Evolutionary conservation across 2,113 vertebrate genomes (phyloP).

Genomic region (Eulacestoma nigropectus): DNA sequence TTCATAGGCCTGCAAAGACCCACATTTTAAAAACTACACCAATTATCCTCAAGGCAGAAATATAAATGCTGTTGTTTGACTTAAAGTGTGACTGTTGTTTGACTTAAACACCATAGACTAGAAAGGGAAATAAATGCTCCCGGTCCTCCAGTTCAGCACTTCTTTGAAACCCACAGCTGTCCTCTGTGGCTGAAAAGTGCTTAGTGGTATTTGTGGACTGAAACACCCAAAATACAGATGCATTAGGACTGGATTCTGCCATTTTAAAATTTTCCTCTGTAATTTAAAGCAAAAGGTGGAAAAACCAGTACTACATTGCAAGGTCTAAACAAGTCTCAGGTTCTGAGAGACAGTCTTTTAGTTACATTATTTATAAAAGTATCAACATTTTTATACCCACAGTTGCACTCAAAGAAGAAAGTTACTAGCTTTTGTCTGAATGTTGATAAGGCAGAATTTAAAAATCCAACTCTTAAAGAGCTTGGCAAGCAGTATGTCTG

Average conservation of each 20-base stretch:
- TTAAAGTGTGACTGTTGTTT: not conserved
- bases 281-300: not conserved
- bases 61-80: not conserved
- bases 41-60: not conserved
- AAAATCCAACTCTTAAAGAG: not conserved
- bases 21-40: not conserved
- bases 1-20: not conserved
- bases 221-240: not conserved
- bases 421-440: not conserved
- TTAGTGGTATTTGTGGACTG: not conserved
- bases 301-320: not conserved
- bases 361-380: not conserved
- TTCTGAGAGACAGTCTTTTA: not conserved
- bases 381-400: not conserved
- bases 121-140: not conserved
- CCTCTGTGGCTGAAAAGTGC: not conserved
- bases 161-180: not conserved
- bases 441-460: not conserved
- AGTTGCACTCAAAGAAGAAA: not conserved
- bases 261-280: not conserved
- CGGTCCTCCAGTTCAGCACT: not conserved
- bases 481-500: not conserved
- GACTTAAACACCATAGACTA: not conserved
- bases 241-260: not conserved
- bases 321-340: not conserved